These are phyloP conservation scores for Mesoligia furuncula DNA, from an alignment of 2,888 invertebrate species.

Conservation along the genomic window DNA sequence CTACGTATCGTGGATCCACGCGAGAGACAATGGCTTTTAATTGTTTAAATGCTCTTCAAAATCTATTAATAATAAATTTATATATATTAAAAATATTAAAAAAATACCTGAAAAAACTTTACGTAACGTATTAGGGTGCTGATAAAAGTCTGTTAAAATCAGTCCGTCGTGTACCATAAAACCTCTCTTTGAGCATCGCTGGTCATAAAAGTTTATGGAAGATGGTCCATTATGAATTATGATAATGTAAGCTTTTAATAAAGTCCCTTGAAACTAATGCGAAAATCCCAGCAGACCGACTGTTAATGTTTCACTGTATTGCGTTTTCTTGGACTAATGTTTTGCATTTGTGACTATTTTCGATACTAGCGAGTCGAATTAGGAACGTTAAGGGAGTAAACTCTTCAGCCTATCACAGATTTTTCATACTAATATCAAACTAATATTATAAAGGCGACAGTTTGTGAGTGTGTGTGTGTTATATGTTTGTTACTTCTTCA, in stretches of 20 bases:
- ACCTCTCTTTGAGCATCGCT: background rate
- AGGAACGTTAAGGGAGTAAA: background rate
- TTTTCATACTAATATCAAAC: no score
- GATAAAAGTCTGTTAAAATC: background rate
- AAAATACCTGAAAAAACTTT: background rate
- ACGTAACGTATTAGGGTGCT: no score
- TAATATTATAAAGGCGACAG: no score
- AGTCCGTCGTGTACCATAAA: background rate
- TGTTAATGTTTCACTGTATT: conserved; percentile 12
- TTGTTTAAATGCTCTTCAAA: no score
- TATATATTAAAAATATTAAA: no score
- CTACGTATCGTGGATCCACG: no score
- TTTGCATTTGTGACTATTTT: conserved; percentile 21
- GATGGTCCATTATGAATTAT: background rate
- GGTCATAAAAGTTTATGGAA: conserved; percentile 17
- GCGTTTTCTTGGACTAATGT: conserved; percentile 6
- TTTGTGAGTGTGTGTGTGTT: no score
- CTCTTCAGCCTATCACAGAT: no score
- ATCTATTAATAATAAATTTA: no score
- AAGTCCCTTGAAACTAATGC: background rate
- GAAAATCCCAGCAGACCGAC: background rate
- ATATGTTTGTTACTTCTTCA: no score
- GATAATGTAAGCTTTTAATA: conserved; percentile 16
- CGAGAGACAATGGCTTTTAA: no score
- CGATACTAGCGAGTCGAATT: background rate